Conservation (phyloP, 2,888 invertebrate species). For the Hoplodrina ambigua region DNA sequence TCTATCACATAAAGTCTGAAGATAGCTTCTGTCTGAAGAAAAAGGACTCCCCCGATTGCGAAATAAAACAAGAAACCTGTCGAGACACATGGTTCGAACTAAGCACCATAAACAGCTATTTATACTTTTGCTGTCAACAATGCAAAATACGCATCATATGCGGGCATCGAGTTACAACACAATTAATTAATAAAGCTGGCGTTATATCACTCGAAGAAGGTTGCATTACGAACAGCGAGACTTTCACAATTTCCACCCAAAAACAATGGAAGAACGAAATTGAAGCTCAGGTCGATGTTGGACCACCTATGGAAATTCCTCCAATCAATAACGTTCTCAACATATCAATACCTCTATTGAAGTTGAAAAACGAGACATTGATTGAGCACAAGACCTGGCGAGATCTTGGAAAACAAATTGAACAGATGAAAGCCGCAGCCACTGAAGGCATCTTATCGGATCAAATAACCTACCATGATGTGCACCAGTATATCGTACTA, state of each 20-base stretch:
- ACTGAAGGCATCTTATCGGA: not conserved
- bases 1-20: slow-evolving; percentile 18
- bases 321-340: too few species aligned
- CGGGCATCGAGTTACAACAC: slow-evolving; percentile 13
- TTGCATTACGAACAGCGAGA: too few species aligned
- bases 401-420: too few species aligned
- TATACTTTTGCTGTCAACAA: slow-evolving; percentile 24
- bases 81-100: slow-evolving; percentile 18
- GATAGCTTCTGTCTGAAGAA: slow-evolving; percentile 10
- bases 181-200: slow-evolving; percentile 12
- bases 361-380: too few species aligned
- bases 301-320: too few species aligned
- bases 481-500: slow-evolving; percentile 3
- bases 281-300: too few species aligned
- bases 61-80: slow-evolving; percentile 9
- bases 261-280: too few species aligned
- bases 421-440: slow-evolving; percentile 1
- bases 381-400: too few species aligned
- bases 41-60: not conserved
- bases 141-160: slow-evolving; percentile 29
- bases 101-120: slow-evolving; percentile 17
- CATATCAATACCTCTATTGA: too few species aligned
- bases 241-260: too few species aligned
- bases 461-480: slow-evolving; percentile 3
- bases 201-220: slow-evolving; percentile 8